These are phyloP conservation scores for Eupleurogrammus muticus DNA, from an alignment of 2,797 vertebrate genomes.

Conservation along the genomic window DNA sequence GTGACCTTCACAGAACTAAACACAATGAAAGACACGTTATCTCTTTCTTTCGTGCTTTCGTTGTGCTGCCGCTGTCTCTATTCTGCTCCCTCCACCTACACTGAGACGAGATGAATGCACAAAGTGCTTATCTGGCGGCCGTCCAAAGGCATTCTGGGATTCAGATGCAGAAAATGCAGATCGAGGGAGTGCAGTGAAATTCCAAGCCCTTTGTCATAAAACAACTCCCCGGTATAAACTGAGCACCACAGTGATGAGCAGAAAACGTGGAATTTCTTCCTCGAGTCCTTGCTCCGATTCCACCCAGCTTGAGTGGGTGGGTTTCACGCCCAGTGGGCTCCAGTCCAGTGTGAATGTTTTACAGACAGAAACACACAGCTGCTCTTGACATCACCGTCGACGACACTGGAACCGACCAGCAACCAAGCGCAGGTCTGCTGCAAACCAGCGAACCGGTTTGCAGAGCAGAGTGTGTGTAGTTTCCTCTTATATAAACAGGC, in stretches of 20 bases:
- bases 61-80: neutral
- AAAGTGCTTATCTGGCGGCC: conserved; percentile 1
- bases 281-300: conserved; percentile 59
- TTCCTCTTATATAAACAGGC: conserved; percentile 66
- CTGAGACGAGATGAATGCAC: conserved; percentile 8
- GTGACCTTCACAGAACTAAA: neutral
- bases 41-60: conserved; percentile 8
- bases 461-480: conserved; percentile 14
- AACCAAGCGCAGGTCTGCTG: conserved; percentile 44
- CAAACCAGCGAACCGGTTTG: conserved; percentile 43
- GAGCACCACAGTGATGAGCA: conserved; percentile 21
- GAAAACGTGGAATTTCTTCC: conserved; percentile 42
- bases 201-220: conserved; percentile 15
- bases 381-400: conserved; percentile 59
- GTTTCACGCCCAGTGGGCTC: conserved; percentile 63
- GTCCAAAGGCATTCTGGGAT: conserved; percentile 23
- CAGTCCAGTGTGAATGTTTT: conserved; percentile 60
- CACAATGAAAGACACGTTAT: conserved; percentile 24
- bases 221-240: neutral
- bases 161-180: conserved; percentile 1
- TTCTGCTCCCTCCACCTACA: conserved; percentile 27
- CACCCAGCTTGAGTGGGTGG: conserved; percentile 68
- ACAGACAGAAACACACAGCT: conserved; percentile 66
- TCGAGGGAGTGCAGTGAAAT: neutral
- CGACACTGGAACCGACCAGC: conserved; percentile 31